Base-by-base conservation (phyloP, 2,797 vertebrate genomes). In the Hyperoplus immaculatus region DNA sequence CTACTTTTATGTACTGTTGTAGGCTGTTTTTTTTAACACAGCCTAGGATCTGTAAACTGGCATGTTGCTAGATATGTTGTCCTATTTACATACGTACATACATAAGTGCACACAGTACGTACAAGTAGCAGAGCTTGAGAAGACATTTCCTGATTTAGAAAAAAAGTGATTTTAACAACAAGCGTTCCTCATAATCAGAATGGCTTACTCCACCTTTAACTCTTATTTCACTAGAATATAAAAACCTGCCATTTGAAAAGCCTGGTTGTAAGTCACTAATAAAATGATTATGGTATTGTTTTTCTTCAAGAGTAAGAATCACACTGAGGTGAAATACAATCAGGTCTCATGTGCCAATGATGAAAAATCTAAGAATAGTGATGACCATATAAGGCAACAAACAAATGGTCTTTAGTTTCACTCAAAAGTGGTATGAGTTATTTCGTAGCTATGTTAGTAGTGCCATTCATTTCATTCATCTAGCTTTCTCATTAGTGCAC, bases 361-460 rank as follows among this genome's bases (percentile, higher is more conserved):
- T 43, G 12, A 59, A 72, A 29, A 87, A 84, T 77, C 53, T 66
- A 75, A 80, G 53, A 36, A 41, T 82, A 58, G 77, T 69, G 56
- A 83, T 43, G 43, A 53, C 57, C 83, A 80, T 78, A 73, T 4
- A 54, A 77, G 74, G 77, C 68, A 78, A 77, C 68, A 78, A 88
- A 80, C 58, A 79, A 84, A 70, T 77, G 49, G 16, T 49, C 3
- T 77, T 65, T 13, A 62, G 69, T 21, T 83, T 64, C 38, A 49
- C 13, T 3, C 46, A 77, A 79, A 78, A 11, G 36, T 51, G 57
- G 47, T 39, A 65, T 3, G 29, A 60, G 74, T 84, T 77, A 87
- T 70, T 3, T 21, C 29, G 29, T 0, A 39, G 15, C 50, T 47
- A 7, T 8, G 68, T 82, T 63, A 81, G 61, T 15, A 21, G 12